Conservation (phyloP, 2,888 invertebrate genomes). For the Cephus pulcher region DNA sequence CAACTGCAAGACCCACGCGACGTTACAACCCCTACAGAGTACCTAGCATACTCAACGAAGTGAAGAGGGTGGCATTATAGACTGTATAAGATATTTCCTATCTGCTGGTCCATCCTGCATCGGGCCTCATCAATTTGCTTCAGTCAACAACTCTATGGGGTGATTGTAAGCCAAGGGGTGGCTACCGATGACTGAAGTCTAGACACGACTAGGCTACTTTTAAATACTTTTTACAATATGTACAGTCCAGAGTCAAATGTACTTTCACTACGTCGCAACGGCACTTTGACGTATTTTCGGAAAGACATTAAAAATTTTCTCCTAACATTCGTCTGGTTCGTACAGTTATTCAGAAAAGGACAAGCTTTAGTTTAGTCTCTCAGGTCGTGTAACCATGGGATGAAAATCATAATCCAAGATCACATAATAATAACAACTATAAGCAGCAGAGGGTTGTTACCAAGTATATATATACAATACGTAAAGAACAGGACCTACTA, state of each 20-base stretch:
- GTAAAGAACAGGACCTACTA: neutral
- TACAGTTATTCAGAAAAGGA: neutral
- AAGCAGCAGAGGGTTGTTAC: neutral
- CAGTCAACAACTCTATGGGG: slow-evolving; percentile 18
- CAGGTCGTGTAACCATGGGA: neutral
- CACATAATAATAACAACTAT: neutral
- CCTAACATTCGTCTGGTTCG: neutral
- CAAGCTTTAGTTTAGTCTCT: neutral
- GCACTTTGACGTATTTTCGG: neutral
- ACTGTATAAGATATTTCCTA: neutral
- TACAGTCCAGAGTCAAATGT: neutral
- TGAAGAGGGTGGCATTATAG: neutral
- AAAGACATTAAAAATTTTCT: neutral
- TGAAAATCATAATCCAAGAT: neutral
- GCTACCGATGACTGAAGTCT: neutral
- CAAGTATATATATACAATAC: neutral
- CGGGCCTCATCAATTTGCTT: slow-evolving; percentile 20
- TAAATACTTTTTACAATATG: neutral
- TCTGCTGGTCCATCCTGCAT: slow-evolving; percentile 14
- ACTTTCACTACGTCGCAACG: neutral
- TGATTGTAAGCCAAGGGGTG: slow-evolving; percentile 12
- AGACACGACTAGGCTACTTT: neutral
- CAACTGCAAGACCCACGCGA: neutral
- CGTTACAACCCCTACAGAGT: neutral
- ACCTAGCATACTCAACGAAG: neutral